These are phyloP conservation scores for Chymomyza costata DNA, from an alignment of 1,140 invertebrate species.

Conservation along the genomic window DNA sequence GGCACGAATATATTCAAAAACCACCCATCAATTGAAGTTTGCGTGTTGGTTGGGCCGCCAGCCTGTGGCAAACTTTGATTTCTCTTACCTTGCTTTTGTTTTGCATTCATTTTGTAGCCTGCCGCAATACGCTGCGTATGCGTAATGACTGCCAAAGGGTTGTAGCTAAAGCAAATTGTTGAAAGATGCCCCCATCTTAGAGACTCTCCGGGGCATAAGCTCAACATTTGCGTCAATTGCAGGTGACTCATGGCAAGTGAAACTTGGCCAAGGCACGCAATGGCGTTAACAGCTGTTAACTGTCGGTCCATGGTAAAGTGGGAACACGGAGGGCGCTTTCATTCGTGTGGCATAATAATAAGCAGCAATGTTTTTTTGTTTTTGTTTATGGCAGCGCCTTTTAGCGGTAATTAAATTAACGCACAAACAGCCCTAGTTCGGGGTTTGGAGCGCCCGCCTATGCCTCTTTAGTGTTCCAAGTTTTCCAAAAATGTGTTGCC, in stretches of 20 bases:
- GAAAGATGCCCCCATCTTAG: no score
- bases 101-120: constrained; percentile 21
- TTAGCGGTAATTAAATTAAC: constrained; percentile 70
- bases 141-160: constrained; percentile 42
- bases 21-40: background rate
- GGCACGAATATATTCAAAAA: constrained; percentile 2
- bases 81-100: constrained; percentile 24
- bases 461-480: no score
- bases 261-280: constrained; percentile 54
- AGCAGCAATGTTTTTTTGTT: constrained; percentile 39
- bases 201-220: constrained; percentile 11
- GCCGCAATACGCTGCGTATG: constrained; percentile 48
- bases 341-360: constrained; percentile 69
- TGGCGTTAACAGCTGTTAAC: constrained; percentile 66
- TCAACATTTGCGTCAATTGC: constrained; percentile 52
- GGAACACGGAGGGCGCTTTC: no score
- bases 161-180: constrained; percentile 20
- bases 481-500: constrained; percentile 48
- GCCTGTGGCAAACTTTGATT: constrained; percentile 59
- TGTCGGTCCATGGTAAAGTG: no score
- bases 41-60: constrained; percentile 4
- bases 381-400: constrained; percentile 19
- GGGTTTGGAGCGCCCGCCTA: no score
- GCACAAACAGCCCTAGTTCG: no score
- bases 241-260: constrained; percentile 58